Percentiles rank a stretch among this genome's conserved stretches.
Evolutionary conservation across 2,888 invertebrate genomes (phyloP).

Genomic region (Epistrophella euchroma): DNA sequence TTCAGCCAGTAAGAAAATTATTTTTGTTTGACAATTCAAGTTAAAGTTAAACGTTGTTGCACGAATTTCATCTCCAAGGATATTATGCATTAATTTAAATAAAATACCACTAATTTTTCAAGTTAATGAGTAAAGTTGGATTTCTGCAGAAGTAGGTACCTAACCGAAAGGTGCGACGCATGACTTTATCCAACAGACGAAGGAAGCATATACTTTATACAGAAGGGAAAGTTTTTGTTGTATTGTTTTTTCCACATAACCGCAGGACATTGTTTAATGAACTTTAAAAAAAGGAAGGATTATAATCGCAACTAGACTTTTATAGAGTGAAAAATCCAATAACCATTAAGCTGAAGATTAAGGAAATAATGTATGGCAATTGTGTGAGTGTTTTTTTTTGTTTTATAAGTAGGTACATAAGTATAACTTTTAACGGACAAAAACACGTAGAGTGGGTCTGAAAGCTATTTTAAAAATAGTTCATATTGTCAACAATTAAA

Average conservation of each 20-base stretch:
- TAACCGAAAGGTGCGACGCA: neutral
- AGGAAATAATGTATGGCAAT: slow-evolving; percentile 13
- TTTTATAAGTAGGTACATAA: too few species aligned
- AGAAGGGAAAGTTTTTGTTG: slow-evolving; percentile 41
- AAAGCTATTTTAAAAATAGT: slow-evolving; percentile 9
- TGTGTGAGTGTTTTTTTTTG: neutral
- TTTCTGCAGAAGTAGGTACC: slow-evolving; percentile 44
- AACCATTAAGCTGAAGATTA: neutral
- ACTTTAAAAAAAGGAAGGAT: slow-evolving; percentile 63
- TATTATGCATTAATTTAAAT: slow-evolving; percentile 67
- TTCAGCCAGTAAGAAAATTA: too few species aligned
- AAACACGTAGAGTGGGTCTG: neutral
- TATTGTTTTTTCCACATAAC: slow-evolving; percentile 54
- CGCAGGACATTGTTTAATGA: slow-evolving; percentile 70
- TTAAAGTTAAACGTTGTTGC: too few species aligned
- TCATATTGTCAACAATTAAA: neutral
- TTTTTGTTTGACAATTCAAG: too few species aligned
- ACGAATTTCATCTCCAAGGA: slow-evolving; percentile 53
- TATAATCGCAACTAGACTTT: slow-evolving; percentile 11
- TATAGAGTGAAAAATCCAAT: slow-evolving; percentile 10
- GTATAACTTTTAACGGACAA: neutral
- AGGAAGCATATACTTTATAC: slow-evolving; percentile 29
- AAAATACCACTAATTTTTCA: slow-evolving; percentile 73
- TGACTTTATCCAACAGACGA: slow-evolving; percentile 9
- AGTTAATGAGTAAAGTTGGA: slow-evolving; percentile 73